These are phyloP conservation scores for Drosophila takahashii DNA, from an alignment of 1,140 invertebrate species.

Conservation along the genomic window DNA sequence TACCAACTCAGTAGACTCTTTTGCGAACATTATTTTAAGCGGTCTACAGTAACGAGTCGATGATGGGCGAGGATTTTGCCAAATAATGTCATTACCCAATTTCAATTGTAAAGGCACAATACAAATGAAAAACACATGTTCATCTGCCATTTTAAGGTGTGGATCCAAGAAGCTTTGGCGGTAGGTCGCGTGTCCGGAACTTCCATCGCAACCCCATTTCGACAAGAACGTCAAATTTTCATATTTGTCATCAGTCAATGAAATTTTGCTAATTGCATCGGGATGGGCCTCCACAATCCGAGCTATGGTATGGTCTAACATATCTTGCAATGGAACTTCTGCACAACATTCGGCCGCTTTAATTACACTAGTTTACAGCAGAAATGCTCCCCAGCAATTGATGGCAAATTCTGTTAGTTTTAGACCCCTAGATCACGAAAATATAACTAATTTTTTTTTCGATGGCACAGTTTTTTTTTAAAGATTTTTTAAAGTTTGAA, in stretches of 20 bases:
- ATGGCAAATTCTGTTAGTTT: no score
- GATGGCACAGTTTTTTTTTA: no score
- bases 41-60: slow-evolving; percentile 3
- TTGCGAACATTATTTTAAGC: not conserved
- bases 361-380: no score
- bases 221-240: no score
- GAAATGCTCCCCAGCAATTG: no score
- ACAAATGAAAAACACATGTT: slow-evolving; percentile 2
- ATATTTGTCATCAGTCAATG: no score
- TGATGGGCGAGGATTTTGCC: not conserved
- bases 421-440: no score
- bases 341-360: slow-evolving; percentile 13
- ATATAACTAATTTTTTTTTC: no score
- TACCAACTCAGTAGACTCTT: no score
- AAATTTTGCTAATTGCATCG: slow-evolving; percentile 5
- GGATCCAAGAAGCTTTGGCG: not conserved
- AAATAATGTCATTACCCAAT: not conserved
- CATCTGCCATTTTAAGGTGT: slow-evolving; percentile 2
- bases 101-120: not conserved
- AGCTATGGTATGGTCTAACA: slow-evolving; percentile 8
- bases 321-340: slow-evolving; percentile 24
- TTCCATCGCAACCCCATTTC: no score
- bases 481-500: no score
- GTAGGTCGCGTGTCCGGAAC: no score
- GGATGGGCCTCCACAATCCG: slow-evolving; percentile 6